These are phyloP conservation scores for Danio tinwini DNA, from an alignment of 2,797 vertebrate genomes.

Conservation along the genomic window DNA sequence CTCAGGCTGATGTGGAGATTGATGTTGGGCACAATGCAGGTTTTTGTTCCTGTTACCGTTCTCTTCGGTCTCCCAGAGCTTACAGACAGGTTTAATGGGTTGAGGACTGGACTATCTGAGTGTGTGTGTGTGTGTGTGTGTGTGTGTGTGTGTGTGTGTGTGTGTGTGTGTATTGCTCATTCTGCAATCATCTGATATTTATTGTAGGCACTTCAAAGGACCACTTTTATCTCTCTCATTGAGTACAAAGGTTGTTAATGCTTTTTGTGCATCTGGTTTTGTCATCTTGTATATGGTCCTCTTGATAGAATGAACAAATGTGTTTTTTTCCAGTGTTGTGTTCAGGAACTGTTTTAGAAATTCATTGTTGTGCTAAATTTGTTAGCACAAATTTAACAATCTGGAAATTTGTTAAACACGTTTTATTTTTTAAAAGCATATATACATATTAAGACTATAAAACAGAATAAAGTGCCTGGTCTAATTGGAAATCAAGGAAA, in stretches of 20 bases:
- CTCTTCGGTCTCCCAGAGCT: constrained; percentile 7
- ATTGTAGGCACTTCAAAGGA: constrained; percentile 60
- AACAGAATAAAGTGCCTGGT: too few species aligned
- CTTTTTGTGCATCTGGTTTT: constrained; percentile 27
- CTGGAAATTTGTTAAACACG: not conserved
- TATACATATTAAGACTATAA: too few species aligned
- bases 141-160: not conserved
- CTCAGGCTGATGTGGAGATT: constrained; percentile 53
- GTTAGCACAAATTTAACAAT: too few species aligned
- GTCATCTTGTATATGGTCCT: constrained; percentile 2
- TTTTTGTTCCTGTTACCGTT: constrained; percentile 47
- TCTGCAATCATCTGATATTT: constrained; percentile 52
- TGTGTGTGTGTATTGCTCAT: constrained; percentile 40
- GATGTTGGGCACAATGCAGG: constrained; percentile 51
- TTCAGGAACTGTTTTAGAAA: not conserved
- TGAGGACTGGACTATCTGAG: constrained; percentile 5
- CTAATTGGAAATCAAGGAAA: too few species aligned
- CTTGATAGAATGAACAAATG: not conserved
- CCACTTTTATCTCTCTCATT: constrained; percentile 36
- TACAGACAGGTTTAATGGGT: constrained; percentile 30
- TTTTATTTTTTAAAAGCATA: too few species aligned
- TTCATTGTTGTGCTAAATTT: too few species aligned
- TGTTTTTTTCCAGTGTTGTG: not conserved
- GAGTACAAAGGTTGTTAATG: constrained; percentile 32
- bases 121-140: too few species aligned